These are phyloP conservation scores for Drosophila varians DNA, from an alignment of 1,140 invertebrate genomes.

Conservation along the genomic window DNA sequence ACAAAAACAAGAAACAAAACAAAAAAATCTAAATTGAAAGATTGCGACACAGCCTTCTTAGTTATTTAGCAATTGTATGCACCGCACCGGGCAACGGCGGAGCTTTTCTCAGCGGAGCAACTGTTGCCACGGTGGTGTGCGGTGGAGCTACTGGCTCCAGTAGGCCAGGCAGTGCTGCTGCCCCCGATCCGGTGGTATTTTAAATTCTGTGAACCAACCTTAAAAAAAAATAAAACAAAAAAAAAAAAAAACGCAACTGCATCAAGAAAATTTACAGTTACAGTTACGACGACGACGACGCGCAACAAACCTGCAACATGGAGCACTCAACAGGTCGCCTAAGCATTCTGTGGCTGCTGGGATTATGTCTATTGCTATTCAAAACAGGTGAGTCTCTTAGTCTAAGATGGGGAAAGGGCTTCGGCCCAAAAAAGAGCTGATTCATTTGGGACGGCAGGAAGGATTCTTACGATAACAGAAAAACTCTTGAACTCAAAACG, in stretches of 20 bases:
- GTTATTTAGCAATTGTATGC: slow-evolving; percentile 62
- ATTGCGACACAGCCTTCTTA: slow-evolving; percentile 68
- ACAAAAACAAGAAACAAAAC: slow-evolving; percentile 25
- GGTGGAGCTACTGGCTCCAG: not conserved
- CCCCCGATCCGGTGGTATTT: slow-evolving; percentile 48
- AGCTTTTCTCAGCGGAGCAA: slow-evolving; percentile 52
- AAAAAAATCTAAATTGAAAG: slow-evolving; percentile 69
- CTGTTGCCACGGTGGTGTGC: slow-evolving; percentile 23
- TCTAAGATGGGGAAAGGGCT: not conserved
- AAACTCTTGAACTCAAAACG: not conserved
- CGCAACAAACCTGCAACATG: slow-evolving; percentile 64
- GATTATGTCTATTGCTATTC: slow-evolving; percentile 63
- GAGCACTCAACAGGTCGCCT: slow-evolving; percentile 57
- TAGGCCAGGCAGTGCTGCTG: slow-evolving; percentile 14
- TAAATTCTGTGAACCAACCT: slow-evolving; percentile 68
- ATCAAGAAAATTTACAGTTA: slow-evolving; percentile 72
- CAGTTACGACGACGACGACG: slow-evolving; percentile 65
- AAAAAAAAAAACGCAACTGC: slow-evolving; percentile 40
- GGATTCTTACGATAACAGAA: not conserved
- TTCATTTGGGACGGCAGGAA: not conserved
- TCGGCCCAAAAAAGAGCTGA: not conserved
- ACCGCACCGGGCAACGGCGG: slow-evolving; percentile 35
- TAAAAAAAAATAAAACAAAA: slow-evolving; percentile 54
- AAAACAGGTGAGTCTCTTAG: slow-evolving; percentile 57
- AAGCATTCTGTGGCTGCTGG: slow-evolving; percentile 63